These are phyloP conservation scores for Sciurus carolinensis DNA, from an alignment of 2,797 vertebrate species.

Conservation along the genomic window DNA sequence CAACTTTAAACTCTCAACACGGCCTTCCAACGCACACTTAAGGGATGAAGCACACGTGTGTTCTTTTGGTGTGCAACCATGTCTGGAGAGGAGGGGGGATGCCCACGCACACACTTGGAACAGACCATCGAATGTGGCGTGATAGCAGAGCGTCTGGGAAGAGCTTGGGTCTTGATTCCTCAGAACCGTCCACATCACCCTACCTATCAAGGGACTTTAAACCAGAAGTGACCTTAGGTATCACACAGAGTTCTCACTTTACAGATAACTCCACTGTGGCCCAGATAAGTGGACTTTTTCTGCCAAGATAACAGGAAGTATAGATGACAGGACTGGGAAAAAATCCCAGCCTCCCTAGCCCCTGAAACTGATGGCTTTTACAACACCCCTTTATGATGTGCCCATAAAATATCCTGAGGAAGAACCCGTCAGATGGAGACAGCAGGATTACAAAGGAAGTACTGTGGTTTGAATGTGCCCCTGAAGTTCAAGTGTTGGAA, in stretches of 20 bases:
- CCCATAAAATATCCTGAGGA: background rate
- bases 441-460: too few species aligned
- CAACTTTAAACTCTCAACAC: background rate
- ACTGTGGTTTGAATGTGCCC: accelerated
- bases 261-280: slow-evolving; percentile 9
- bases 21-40: background rate
- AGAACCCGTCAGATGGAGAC: background rate
- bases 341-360: background rate
- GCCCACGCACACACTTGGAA: background rate
- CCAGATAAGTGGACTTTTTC: background rate
- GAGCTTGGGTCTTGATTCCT: background rate
- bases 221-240: slow-evolving; percentile 46
- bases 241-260: background rate
- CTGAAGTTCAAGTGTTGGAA: background rate
- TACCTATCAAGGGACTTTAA: slow-evolving; percentile 21
- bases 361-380: background rate
- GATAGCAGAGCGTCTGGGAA: background rate
- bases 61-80: background rate
- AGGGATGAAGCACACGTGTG: background rate
- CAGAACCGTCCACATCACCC: background rate
- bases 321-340: background rate
- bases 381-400: background rate
- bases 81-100: background rate
- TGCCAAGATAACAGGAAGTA: slow-evolving; percentile 15
- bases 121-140: background rate